These are phyloP conservation scores for Furnarius figulus DNA, from an alignment of 2,113 vertebrate genomes.

Conservation along the genomic window DNA sequence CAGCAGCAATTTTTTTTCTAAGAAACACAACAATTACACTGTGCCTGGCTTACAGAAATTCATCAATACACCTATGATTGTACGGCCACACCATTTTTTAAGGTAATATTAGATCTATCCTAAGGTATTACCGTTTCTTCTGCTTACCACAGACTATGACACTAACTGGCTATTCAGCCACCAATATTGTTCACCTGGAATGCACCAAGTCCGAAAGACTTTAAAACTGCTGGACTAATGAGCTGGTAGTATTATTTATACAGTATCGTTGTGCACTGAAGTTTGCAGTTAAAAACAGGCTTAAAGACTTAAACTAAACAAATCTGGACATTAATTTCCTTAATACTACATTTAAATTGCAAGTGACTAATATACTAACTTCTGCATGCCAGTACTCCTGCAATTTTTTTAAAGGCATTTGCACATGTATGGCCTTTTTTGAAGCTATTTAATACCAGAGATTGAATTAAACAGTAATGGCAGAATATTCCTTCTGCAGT, in stretches of 20 bases:
- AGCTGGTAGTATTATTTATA: background rate
- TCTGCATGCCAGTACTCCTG: background rate
- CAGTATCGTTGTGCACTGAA: background rate
- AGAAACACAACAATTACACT: background rate
- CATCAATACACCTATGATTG: background rate
- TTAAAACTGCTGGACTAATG: background rate
- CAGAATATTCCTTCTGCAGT: background rate
- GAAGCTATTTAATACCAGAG: background rate
- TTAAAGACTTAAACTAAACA: background rate
- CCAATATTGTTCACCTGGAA: background rate
- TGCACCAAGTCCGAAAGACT: background rate
- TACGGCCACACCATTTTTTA: background rate
- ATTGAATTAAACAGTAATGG: background rate
- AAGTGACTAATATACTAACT: background rate
- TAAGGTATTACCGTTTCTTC: background rate
- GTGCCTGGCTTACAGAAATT: background rate
- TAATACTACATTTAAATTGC: background rate
- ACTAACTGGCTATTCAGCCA: background rate
- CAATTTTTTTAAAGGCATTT: background rate
- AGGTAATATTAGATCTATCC: background rate
- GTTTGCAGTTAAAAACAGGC: background rate
- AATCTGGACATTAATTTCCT: background rate
- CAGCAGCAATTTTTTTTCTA: background rate
- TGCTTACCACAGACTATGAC: background rate
- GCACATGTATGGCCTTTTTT: background rate